Conservation (phyloP, 2,797 vertebrate genomes). For the Nyctibius grandis region DNA sequence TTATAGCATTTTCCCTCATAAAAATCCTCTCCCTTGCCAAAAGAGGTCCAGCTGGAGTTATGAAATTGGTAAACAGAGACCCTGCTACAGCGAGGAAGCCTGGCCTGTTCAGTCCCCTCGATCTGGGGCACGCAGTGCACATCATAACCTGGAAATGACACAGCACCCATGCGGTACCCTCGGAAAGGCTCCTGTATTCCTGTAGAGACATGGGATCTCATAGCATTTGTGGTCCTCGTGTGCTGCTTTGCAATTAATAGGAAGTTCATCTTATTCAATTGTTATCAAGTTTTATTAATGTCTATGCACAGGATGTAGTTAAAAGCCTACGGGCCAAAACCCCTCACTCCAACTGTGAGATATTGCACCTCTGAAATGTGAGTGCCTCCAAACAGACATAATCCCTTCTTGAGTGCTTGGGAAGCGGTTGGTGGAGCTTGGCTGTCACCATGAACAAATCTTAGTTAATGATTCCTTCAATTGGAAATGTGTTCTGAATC, state of each 20-base stretch:
- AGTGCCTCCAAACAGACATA: neutral
- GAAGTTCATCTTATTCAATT: neutral
- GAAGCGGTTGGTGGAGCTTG: neutral
- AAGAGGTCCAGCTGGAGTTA: constrained; percentile 51
- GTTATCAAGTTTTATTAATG: neutral
- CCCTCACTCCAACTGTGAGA: neutral
- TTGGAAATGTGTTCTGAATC: constrained; percentile 23
- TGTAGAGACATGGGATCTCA: neutral
- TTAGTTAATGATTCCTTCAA: neutral
- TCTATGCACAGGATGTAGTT: neutral
- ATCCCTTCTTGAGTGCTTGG: neutral
- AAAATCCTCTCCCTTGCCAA: constrained; percentile 49
- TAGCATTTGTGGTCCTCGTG: neutral
- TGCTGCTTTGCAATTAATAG: neutral
- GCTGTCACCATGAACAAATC: constrained; percentile 3
- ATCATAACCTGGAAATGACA: neutral
- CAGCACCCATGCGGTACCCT: rapidly evolving
- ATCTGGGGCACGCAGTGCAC: neutral
- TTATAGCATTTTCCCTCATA: constrained; percentile 60
- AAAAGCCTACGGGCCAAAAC: neutral
- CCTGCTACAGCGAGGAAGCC: neutral
- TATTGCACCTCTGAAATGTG: neutral
- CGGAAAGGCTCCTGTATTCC: neutral
- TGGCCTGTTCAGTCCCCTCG: neutral
- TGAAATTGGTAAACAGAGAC: constrained; percentile 26